These are phyloP conservation scores for Adineta ricciae DNA, from an alignment of 2,888 invertebrate genomes.

Conservation along the genomic window DNA sequence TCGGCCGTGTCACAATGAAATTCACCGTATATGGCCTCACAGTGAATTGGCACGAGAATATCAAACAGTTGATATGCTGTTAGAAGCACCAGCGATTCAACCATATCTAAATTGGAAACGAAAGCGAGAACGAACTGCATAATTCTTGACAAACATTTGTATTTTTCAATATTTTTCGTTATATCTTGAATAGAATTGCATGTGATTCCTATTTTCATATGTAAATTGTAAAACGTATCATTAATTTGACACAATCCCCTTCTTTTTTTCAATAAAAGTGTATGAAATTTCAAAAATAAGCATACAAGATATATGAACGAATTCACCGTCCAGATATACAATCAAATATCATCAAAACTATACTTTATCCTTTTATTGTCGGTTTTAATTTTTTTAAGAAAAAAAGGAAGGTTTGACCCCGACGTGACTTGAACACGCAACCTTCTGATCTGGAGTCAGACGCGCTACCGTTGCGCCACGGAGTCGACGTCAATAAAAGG, in stretches of 20 bases:
- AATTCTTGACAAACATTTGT: neutral
- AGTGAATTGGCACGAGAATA: constrained; percentile 4
- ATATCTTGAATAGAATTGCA: no score
- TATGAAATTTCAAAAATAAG: no score
- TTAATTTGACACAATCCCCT: no score
- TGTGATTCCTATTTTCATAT: no score
- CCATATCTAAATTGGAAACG: constrained; percentile 19
- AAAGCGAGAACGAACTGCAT: constrained; percentile 3
- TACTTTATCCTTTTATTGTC: neutral
- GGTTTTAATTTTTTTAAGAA: neutral
- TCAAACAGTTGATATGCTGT: constrained; percentile 8
- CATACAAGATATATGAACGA: no score
- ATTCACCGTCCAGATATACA: no score
- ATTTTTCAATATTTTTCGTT: no score
- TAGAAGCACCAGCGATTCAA: neutral
- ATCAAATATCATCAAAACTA: neutral
- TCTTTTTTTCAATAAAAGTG: no score
- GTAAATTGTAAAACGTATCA: no score
- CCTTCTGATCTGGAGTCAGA: constrained; percentile 35
- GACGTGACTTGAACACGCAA: constrained; percentile 35
- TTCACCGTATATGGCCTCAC: constrained; percentile 16
- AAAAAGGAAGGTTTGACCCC: constrained; percentile 31
- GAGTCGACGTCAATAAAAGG: neutral
- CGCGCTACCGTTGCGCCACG: constrained; percentile 35
- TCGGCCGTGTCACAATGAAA: constrained; percentile 10